A percentile compares a stretch with the other conserved stretches of the same genome.
These are phyloP conservation scores for Cranoglanis bouderius DNA, from an alignment of 2,113 vertebrate genomes.

Conservation along the genomic window DNA sequence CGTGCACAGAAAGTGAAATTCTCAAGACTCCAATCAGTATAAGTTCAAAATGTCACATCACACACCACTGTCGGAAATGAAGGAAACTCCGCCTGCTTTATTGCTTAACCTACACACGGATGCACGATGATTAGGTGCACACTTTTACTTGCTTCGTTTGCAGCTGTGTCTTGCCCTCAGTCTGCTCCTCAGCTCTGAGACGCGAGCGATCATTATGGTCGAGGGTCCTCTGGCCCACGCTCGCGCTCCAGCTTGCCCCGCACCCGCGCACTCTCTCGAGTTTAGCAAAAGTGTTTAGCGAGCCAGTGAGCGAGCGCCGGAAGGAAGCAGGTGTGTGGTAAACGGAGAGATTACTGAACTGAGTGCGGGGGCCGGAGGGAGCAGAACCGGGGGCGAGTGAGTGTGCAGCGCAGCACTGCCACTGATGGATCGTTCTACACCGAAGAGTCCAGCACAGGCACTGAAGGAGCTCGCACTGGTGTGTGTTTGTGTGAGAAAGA, in stretches of 20 bases:
- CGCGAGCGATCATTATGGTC: constrained; percentile 26
- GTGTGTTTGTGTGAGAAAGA: constrained; percentile 13
- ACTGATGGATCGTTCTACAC: constrained; percentile 51
- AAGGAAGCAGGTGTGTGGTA: constrained; percentile 50
- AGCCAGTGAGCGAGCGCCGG: background rate
- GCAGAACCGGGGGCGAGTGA: constrained; percentile 34
- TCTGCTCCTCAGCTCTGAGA: constrained; percentile 2
- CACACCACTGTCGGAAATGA: too few species aligned
- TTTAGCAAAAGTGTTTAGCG: constrained; percentile 23
- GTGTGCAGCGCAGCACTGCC: constrained; percentile 43
- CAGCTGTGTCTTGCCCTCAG: constrained; percentile 34
- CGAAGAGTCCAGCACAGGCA: constrained; percentile 40
- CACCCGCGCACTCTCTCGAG: background rate
- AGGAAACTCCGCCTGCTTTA: background rate
- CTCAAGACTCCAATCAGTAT: background rate
- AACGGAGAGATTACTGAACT: constrained; percentile 44
- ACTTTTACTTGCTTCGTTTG: background rate
- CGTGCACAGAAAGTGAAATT: background rate
- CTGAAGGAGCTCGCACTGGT: constrained; percentile 13
- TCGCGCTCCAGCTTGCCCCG: background rate
- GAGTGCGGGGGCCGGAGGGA: constrained; percentile 36
- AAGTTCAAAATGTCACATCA: too few species aligned
- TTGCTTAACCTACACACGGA: background rate
- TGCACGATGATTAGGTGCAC: background rate
- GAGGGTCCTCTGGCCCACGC: constrained; percentile 27